A percentile compares a stretch with the other conserved stretches of the same genome.
These are phyloP conservation scores for Arctia plantaginis DNA, from an alignment of 2,888 invertebrate genomes.

Conservation along the genomic window DNA sequence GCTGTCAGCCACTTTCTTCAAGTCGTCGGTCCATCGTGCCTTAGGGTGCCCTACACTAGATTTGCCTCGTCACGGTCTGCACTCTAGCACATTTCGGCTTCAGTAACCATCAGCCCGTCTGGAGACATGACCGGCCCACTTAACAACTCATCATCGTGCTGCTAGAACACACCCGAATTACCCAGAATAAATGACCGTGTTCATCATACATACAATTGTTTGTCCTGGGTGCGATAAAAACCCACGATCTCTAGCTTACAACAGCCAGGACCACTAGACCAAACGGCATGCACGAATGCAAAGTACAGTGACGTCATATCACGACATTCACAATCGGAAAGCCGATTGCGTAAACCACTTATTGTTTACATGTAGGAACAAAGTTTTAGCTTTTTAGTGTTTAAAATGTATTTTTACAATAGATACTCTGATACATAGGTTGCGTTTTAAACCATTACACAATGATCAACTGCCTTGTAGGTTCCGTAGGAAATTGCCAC, in stretches of 20 bases:
- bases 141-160: too few relatives aligned
- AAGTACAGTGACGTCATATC: neutral
- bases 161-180: too few relatives aligned
- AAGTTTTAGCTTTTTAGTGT: neutral
- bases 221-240: neutral
- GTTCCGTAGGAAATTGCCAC: neutral
- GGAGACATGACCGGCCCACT: too few relatives aligned
- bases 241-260: neutral
- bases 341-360: conserved; percentile 7
- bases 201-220: neutral
- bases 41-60: too few relatives aligned
- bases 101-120: too few relatives aligned
- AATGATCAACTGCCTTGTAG: neutral
- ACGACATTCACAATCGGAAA: conserved; percentile 4
- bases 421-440: neutral
- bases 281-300: neutral
- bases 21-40: too few relatives aligned
- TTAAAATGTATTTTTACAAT: conserved; percentile 1
- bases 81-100: too few relatives aligned
- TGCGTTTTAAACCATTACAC: neutral
- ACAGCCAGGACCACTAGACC: neutral
- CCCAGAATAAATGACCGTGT: too few relatives aligned
- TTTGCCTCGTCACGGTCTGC: too few relatives aligned
- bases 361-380: conserved; percentile 7
- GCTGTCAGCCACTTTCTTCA: too few relatives aligned